These are phyloP conservation scores for Andrena bucephala DNA, from an alignment of 2,888 invertebrate species.

Conservation along the genomic window DNA sequence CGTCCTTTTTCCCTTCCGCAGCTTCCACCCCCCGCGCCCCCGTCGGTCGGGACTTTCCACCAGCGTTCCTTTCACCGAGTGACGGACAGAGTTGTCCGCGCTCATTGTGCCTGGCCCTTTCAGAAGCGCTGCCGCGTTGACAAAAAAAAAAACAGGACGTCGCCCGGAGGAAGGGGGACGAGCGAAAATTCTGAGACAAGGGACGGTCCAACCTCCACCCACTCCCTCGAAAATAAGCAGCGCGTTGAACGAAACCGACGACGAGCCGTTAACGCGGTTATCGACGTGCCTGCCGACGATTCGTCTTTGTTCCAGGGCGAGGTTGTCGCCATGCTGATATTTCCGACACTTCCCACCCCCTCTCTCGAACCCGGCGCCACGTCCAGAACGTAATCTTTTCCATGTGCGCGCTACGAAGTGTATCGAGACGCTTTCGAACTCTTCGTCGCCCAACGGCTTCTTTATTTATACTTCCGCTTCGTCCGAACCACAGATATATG, in stretches of 20 bases:
- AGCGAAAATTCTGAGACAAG: conserved; percentile 37
- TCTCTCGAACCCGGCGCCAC: background rate
- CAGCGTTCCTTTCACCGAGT: conserved; percentile 36
- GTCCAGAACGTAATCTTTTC: too few species aligned
- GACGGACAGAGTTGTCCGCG: conserved; percentile 62
- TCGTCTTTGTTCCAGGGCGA: conserved; percentile 50
- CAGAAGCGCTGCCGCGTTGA: conserved; percentile 28
- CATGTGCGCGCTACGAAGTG: too few species aligned
- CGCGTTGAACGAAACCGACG: conserved; percentile 38
- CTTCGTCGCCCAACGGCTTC: too few species aligned
- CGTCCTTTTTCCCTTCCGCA: conserved; percentile 2
- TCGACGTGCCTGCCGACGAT: conserved; percentile 55
- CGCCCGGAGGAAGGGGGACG: conserved; percentile 14
- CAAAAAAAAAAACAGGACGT: conserved; percentile 40
- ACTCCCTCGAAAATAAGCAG: conserved; percentile 33
- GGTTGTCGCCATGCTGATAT: background rate
- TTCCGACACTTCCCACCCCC: background rate
- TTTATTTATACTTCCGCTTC: too few species aligned
- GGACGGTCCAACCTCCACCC: background rate
- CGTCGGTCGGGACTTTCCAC: background rate
- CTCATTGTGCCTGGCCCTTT: conserved; percentile 53
- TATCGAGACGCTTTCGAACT: background rate
- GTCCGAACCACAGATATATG: too few species aligned
- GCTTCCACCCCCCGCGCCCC: background rate
- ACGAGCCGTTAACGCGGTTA: conserved; percentile 63